These are phyloP conservation scores for Cordilura impudica DNA, from an alignment of 2,888 invertebrate species.

Conservation along the genomic window DNA sequence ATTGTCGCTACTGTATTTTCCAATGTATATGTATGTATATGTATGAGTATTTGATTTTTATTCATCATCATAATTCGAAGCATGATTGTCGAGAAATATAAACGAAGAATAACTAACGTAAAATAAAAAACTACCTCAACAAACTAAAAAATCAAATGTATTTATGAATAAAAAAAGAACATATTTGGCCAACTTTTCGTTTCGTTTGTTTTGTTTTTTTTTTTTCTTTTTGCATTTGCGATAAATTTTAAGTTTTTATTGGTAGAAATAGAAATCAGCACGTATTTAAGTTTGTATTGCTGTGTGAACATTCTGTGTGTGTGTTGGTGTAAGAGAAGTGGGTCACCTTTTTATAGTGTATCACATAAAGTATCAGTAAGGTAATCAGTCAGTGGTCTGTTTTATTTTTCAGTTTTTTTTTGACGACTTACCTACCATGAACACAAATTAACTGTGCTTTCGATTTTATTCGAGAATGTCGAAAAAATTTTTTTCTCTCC, in stretches of 20 bases:
- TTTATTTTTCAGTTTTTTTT: neutral
- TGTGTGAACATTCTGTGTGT: neutral
- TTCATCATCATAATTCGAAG: conserved; percentile 42
- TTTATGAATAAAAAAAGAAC: neutral
- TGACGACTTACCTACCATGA: conserved; percentile 8
- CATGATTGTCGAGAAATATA: conserved; percentile 14
- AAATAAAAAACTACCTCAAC: conserved; percentile 13
- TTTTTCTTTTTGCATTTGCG: neutral
- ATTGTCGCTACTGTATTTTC: no score
- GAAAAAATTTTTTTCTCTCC: neutral
- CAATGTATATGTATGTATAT: no score
- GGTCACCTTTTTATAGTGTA: conserved; percentile 36
- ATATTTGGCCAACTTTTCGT: conserved; percentile 38
- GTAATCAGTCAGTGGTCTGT: neutral
- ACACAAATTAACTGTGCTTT: conserved; percentile 27
- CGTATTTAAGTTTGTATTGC: neutral
- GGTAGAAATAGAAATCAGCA: neutral
- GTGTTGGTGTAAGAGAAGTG: conserved; percentile 20
- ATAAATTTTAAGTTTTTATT: conserved; percentile 24
- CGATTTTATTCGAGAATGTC: conserved; percentile 27
- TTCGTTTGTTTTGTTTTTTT: neutral
- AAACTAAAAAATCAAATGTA: conserved; percentile 10
- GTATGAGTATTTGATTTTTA: conserved; percentile 10
- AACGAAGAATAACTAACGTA: neutral
- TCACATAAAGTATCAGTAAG: neutral